Evolutionary conservation across 2,888 invertebrate genomes (phyloP).

Genomic region (Mystacides longicornis): DNA sequence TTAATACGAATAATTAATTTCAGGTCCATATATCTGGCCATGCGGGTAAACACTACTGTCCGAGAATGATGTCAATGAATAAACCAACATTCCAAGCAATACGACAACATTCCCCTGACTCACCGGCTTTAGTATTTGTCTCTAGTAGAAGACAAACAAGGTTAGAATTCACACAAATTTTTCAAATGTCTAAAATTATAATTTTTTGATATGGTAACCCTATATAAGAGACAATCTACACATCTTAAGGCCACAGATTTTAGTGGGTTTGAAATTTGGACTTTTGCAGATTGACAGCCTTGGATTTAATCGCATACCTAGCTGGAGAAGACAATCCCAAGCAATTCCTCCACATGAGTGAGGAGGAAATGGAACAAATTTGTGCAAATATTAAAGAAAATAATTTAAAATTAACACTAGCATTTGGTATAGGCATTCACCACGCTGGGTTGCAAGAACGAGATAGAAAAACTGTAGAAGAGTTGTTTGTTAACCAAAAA

Average conservation of each 20-base stretch:
- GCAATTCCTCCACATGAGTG: slow-evolving; percentile 87
- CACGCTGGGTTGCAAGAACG: slow-evolving; percentile 94
- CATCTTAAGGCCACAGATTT: not conserved
- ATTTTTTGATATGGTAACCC: too few relatives aligned
- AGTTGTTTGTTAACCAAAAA: slow-evolving; percentile 88
- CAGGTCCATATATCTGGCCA: slow-evolving; percentile 86
- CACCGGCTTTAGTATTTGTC: slow-evolving; percentile 91
- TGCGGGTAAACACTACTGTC: slow-evolving; percentile 97
- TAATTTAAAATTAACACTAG: slow-evolving; percentile 86
- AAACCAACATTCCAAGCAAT: slow-evolving; percentile 96
- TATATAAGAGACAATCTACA: not conserved
- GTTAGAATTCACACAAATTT: too few relatives aligned
- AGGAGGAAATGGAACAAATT: slow-evolving; percentile 76
- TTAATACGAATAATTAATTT: slow-evolving; percentile 1
- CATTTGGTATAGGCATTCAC: slow-evolving; percentile 97
- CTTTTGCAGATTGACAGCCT: slow-evolving; percentile 73
- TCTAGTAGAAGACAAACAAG: slow-evolving; percentile 92
- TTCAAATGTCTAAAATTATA: too few relatives aligned
- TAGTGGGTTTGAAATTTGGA: not conserved
- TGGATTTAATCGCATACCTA: slow-evolving; percentile 86
- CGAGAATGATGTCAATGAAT: slow-evolving; percentile 99
- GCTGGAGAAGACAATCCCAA: slow-evolving; percentile 90
- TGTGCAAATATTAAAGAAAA: slow-evolving; percentile 69
- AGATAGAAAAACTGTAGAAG: slow-evolving; percentile 87
- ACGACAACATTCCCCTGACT: slow-evolving; percentile 80